Percentiles rank a stretch among this genome's conserved stretches.
Evolutionary conservation across 2,113 vertebrate genomes (phyloP).

Genomic region (human (Homo sapiens)): DNA sequence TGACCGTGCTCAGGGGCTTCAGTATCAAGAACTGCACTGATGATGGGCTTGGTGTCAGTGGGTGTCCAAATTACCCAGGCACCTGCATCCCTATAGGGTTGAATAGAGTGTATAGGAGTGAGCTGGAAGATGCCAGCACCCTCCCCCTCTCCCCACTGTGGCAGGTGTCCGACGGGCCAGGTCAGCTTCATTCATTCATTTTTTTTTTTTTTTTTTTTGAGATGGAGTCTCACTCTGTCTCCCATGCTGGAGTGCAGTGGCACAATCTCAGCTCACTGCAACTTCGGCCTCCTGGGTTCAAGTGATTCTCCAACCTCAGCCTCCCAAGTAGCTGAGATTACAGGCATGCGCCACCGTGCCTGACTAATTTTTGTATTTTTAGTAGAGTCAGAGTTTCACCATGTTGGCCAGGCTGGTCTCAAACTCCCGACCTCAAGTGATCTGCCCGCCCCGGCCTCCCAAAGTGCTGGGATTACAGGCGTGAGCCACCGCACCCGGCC

Average conservation of each 20-base stretch:
- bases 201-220: background rate
- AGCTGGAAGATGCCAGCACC: background rate
- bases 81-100: no score
- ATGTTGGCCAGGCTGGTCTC: background rate
- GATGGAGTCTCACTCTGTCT: background rate
- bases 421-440: background rate
- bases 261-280: background rate
- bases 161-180: background rate
- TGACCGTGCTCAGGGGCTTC: background rate
- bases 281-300: background rate
- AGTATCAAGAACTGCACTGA: rapidly evolving
- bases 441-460: background rate
- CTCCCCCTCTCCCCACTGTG: background rate
- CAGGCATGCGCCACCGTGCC: background rate
- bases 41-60: rapidly evolving
- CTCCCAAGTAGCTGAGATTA: background rate
- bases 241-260: background rate
- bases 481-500: background rate
- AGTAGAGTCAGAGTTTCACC: background rate
- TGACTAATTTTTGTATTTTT: background rate
- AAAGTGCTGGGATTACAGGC: background rate
- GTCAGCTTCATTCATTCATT: background rate
- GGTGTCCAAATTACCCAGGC: rapidly evolving
- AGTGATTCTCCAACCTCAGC: background rate
- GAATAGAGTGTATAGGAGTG: no score